A percentile compares a stretch with the other conserved stretches of the same genome.
phyloP scores from a whole-genome alignment of 2,888 invertebrate genomes.

The Raillietiella orientalis region DNA sequence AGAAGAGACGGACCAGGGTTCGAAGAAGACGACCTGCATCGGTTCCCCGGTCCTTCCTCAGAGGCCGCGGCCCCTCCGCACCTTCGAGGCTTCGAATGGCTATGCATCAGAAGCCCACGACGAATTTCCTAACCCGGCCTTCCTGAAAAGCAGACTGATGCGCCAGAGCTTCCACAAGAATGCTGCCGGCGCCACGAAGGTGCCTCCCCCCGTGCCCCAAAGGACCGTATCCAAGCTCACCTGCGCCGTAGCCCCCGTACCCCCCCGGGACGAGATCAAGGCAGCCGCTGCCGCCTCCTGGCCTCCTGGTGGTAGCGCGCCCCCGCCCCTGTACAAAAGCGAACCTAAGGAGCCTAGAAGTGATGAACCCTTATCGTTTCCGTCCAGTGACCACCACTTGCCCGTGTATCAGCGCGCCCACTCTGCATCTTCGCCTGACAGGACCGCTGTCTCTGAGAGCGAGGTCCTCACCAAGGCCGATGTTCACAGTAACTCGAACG shows the following conservation, averaged over 20 bases:
- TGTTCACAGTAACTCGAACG: no score
- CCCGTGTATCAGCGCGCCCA: no score
- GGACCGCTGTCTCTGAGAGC: no score
- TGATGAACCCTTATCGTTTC: no score
- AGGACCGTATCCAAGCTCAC: constrained; percentile 57
- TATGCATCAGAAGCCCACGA: constrained; percentile 61
- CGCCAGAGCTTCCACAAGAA: constrained; percentile 60
- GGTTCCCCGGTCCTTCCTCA: constrained; percentile 15
- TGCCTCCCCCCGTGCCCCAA: constrained; percentile 34
- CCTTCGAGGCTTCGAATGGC: constrained; percentile 38
- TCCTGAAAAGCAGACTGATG: constrained; percentile 57
- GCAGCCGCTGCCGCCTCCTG: no score
- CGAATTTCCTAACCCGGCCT: constrained; percentile 46
- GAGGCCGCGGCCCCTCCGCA: constrained; percentile 13
- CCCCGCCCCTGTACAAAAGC: no score
- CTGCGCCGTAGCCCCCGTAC: constrained; percentile 17
- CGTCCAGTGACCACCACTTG: no score
- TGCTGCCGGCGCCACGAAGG: constrained; percentile 46
- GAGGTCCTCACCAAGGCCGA: no score
- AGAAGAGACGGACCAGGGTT: constrained; percentile 23
- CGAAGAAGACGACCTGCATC: constrained; percentile 14
- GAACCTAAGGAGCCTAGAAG: no score
- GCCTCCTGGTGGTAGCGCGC: no score
- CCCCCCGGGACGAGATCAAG: constrained; percentile 6
- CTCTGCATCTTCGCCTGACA: no score